Evolutionary conservation across 37 sponge, comb jelly and placozoan genomes (phyloP).

Genomic region (Halisarca cf. caerulea): DNA sequence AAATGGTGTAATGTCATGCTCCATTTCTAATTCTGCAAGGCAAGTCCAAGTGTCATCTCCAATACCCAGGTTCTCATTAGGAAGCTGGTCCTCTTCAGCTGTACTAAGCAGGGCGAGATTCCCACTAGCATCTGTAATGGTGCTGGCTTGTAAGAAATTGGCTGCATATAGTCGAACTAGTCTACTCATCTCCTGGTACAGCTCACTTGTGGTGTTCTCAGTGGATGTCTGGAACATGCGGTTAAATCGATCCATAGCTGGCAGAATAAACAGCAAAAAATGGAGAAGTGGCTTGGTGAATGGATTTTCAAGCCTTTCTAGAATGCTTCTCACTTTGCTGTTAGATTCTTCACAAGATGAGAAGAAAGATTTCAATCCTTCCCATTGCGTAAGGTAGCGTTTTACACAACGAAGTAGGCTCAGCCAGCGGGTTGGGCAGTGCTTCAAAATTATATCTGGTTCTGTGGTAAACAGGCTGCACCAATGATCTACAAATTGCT

Average conservation of each 20-base stretch:
- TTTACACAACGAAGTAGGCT: slow-evolving; percentile 50
- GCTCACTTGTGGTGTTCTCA: slow-evolving; percentile 46
- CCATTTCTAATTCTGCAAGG: slow-evolving; percentile 12
- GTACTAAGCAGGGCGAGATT: slow-evolving; percentile 29
- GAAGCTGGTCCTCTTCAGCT: not conserved
- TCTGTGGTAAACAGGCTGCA: not conserved
- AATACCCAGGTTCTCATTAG: slow-evolving; percentile 42
- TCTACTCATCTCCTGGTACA: slow-evolving; percentile 39
- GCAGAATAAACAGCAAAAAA: slow-evolving; percentile 39
- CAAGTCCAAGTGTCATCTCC: slow-evolving; percentile 37
- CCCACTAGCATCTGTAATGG: slow-evolving; percentile 15
- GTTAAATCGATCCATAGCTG: slow-evolving; percentile 56
- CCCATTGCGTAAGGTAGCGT: slow-evolving; percentile 17
- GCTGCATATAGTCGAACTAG: slow-evolving; percentile 39
- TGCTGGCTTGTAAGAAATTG: slow-evolving; percentile 18
- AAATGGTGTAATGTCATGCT: slow-evolving; percentile 17
- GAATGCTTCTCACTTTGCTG: slow-evolving; percentile 25
- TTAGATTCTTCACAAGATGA: slow-evolving; percentile 42
- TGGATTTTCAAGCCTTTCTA: slow-evolving; percentile 36
- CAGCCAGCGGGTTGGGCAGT: slow-evolving; percentile 65
- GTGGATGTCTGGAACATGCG: slow-evolving; percentile 47
- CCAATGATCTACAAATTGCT: not conserved
- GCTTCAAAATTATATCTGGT: slow-evolving; percentile 38
- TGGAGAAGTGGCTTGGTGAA: slow-evolving; percentile 51
- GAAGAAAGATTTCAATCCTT: slow-evolving; percentile 1